Evolutionary conservation across 2,797 vertebrate genomes (phyloP), one percentile per base, ranked within the genome.

Genomic region (Margarornis squamiger): DNA sequence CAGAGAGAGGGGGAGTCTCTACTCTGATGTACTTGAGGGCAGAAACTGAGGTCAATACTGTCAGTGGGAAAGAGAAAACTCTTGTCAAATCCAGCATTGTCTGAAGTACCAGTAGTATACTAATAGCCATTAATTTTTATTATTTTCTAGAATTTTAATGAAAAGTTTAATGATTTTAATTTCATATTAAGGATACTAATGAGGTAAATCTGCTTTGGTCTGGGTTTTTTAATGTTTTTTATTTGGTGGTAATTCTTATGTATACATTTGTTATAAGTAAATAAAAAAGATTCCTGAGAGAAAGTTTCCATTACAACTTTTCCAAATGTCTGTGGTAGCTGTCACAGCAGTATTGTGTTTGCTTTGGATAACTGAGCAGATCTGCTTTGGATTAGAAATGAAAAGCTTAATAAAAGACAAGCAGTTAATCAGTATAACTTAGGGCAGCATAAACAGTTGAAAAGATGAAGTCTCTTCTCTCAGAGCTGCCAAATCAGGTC

Each of bases 21-120:
- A 21, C 39, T 29, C 30, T 32, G 0, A 26, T 1, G 0, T 27
- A 30, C 15, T 54, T 68, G 39, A 51, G 26, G 57, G 36, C n/a
- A 29, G 51, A 58, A 77, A 43, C 21, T 24, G 32, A 48, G 71
- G 14, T 58, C 41, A 41, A 1, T n/a, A 13, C 22, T 57, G 7
- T 21, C 36, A 75, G 39, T 2, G 41, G 48, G 43, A 71, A 72
- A 30, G 66, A 52, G 61, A 62, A 76, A 67, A 63, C 8, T 12
- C 21, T 45, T 45, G 34, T 34, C 15, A 68, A n/a, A 41, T 17
- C 32, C 34, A 46, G 12, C 14, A 21, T 30, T 12, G 8, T 54
- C 30, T 49, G 46, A 92, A 88, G 12, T 59, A 20, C 22, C n/a
- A n/a, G 2, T 16, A 75, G 22, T 59, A 52, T 7, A 1, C 15